Percentiles rank a stretch among this genome's conserved stretches.
These are phyloP conservation scores for Anoura caudifer DNA, from an alignment of 2,113 vertebrate species.

Conservation along the genomic window DNA sequence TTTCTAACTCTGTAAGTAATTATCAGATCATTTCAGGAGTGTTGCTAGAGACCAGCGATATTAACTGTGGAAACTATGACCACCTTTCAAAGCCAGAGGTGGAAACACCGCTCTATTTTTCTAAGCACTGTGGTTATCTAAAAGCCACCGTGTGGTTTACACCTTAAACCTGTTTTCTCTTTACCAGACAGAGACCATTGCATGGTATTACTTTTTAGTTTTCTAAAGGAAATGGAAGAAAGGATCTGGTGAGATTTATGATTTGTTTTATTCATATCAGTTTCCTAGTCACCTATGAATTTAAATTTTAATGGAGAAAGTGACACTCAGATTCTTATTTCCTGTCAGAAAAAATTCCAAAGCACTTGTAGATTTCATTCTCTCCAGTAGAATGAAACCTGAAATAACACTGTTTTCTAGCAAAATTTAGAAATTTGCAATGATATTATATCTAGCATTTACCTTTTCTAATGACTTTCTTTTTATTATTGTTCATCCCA, in stretches of 20 bases:
- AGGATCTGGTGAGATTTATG: background rate
- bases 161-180: background rate
- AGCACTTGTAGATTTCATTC: background rate
- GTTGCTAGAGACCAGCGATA: background rate
- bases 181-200: background rate
- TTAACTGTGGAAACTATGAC: background rate
- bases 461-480: background rate
- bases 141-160: background rate
- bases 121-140: background rate
- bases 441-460: background rate
- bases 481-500: background rate
- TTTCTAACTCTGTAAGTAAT: background rate
- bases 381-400: background rate
- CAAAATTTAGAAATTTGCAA: background rate
- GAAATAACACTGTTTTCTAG: background rate
- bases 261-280: conserved; percentile 22
- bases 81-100: background rate
- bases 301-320: conserved; percentile 26
- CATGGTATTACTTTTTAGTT: background rate
- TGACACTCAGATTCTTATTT: background rate
- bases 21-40: background rate
- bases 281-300: background rate
- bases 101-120: background rate
- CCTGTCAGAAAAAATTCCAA: background rate
- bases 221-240: background rate